Conservation (phyloP, 2,113 vertebrate genomes). For the Petaurus breviceps region DNA sequence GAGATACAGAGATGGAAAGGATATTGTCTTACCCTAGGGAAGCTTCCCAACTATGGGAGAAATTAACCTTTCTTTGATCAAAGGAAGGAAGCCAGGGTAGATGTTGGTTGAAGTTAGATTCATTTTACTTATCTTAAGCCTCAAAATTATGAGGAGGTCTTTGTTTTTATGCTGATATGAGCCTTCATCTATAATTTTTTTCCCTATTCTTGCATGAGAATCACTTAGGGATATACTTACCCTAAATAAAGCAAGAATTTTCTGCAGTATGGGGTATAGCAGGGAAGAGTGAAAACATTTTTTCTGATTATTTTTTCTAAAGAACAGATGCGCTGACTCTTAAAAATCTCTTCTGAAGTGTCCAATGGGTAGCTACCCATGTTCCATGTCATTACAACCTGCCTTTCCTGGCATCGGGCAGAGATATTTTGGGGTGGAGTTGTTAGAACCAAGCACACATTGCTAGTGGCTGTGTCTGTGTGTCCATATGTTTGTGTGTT, state of each 20-base stretch:
- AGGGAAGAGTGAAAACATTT: not conserved
- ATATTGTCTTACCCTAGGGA: not conserved
- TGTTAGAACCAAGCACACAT: conserved; percentile 5
- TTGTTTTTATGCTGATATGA: not conserved
- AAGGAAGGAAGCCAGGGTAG: not conserved
- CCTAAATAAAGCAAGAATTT: not conserved
- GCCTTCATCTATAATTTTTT: not conserved
- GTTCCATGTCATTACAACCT: not conserved
- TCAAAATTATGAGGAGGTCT: not conserved
- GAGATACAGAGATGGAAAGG: not conserved
- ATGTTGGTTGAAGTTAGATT: not conserved
- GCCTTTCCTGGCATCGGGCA: not conserved
- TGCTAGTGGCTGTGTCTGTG: not conserved
- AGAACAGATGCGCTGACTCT: conserved; percentile 76
- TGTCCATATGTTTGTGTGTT: not conserved
- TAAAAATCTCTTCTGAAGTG: not conserved
- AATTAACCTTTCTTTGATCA: not conserved
- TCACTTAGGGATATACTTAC: not conserved
- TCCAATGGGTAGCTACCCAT: not conserved
- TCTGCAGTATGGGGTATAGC: not conserved
- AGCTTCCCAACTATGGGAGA: not conserved
- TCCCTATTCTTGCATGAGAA: not conserved
- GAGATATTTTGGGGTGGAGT: conserved; percentile 9
- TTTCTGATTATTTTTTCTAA: not conserved
- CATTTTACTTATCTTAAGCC: not conserved